Percentiles rank a stretch among this genome's conserved stretches.
Evolutionary conservation across 2,888 invertebrate genomes (phyloP).

Genomic region (Tetragonula carbonaria): DNA sequence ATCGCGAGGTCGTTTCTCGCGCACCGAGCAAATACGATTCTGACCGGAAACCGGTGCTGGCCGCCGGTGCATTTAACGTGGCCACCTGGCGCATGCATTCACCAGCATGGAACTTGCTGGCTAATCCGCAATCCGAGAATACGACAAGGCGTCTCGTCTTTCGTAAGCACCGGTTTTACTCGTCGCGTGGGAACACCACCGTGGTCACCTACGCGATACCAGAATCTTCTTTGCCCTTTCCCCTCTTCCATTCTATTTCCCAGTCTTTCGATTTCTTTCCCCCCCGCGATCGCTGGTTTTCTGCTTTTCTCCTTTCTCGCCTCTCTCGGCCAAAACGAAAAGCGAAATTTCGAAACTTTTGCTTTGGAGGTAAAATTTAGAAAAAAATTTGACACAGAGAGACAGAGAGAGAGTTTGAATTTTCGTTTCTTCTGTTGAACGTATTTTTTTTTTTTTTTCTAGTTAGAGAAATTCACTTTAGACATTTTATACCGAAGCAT

Average conservation of each 20-base stretch:
- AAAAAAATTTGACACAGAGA: too few relatives aligned
- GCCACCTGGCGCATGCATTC: slow-evolving; percentile 50
- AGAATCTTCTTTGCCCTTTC: not conserved
- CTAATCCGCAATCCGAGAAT: slow-evolving; percentile 53
- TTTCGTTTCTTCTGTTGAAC: too few relatives aligned
- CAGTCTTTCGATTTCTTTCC: not conserved
- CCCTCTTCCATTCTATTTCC: not conserved
- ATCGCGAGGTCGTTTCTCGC: too few relatives aligned
- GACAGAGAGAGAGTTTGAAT: too few relatives aligned
- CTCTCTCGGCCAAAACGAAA: too few relatives aligned
- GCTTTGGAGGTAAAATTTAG: not conserved
- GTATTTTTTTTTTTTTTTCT: too few relatives aligned
- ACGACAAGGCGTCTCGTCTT: slow-evolving; percentile 57
- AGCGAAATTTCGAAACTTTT: too few relatives aligned
- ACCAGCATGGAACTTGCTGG: slow-evolving; percentile 29
- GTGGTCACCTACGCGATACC: slow-evolving; percentile 49
- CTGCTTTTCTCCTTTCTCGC: too few relatives aligned
- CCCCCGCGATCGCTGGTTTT: too few relatives aligned
- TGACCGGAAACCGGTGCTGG: not conserved
- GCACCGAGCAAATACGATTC: not conserved
- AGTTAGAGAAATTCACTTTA: too few relatives aligned
- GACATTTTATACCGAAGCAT: too few relatives aligned
- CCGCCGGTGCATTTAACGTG: not conserved
- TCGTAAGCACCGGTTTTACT: slow-evolving; percentile 60
- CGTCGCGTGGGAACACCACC: slow-evolving; percentile 61